Base-by-base conservation (phyloP, 2,113 vertebrate genomes). In the Pteruthius melanotis region DNA sequence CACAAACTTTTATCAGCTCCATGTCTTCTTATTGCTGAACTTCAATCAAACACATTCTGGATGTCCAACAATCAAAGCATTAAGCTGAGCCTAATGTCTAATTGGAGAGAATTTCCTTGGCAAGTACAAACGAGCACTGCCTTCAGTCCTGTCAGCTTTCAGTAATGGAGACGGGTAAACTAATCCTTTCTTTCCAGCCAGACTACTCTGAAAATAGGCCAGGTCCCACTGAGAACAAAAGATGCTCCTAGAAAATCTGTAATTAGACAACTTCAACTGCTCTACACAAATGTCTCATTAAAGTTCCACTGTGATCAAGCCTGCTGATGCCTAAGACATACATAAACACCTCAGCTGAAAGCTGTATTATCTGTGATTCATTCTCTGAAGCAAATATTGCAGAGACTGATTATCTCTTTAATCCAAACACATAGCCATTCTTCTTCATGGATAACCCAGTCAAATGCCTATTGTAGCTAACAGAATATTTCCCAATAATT, bases 251-350 rank as follows among this genome's bases (percentile, higher is more conserved):
- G 83, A 87, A 81, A 90, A 84, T 82, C 83, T 92, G 53, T 84
- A 92, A 96, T 96, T 96, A 96, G 57, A 69, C 83, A 92, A 78
- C 72, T 95, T 95, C 85, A 75, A 24, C 71, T 20, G 40, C 69
- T 95, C 68, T 87, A 35, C 40, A 64, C 72, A 94, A 93, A 93
- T 64, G 72, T 64, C 90, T 95, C 80, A 89, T 87, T 84, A 90
- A 89, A 87, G 69, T 87, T 87, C 56, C 65, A 72, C 83, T 79
- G n/a, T 76, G 76, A 77, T 95, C 83, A 89, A 92, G 37, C n/a
- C 40, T 92, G 53, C 68, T 96, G 85, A 84, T 95, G 92, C 85
- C 61, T 75, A 63, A 76, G 80, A 60, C 65, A 94, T 86, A 83
- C 60, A 82, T 10, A 86, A 84, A 90, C 90, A 92, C 60, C 53